These are phyloP conservation scores for Nothura maculosa DNA, from an alignment of 2,797 vertebrate species.

Conservation along the genomic window DNA sequence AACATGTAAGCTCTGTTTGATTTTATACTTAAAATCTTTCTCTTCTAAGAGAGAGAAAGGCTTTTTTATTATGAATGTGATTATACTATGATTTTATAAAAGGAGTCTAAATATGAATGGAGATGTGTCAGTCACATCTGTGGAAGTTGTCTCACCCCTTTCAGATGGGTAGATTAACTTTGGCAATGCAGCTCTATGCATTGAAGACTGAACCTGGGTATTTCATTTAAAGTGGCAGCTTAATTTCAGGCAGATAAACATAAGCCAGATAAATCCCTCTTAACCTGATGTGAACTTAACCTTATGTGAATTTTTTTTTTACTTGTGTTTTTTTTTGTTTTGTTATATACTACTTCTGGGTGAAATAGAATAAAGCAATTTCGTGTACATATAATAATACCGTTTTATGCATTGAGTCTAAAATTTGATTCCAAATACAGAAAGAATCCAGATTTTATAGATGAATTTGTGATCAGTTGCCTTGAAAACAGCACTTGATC, in stretches of 20 bases:
- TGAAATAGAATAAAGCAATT: background rate
- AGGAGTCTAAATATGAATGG: background rate
- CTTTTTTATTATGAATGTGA: background rate
- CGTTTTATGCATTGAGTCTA: background rate
- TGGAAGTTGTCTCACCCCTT: background rate
- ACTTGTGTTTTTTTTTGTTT: background rate
- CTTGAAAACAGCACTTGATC: background rate
- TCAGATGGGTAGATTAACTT: background rate
- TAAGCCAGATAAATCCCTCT: background rate
- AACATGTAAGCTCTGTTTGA: background rate
- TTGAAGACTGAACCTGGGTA: background rate
- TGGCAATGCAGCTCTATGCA: fast-evolving
- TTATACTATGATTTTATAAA: background rate
- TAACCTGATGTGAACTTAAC: background rate
- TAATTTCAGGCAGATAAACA: background rate
- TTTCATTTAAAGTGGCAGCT: background rate
- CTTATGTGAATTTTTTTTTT: background rate
- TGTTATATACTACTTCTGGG: background rate
- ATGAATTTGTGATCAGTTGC: background rate
- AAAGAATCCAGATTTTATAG: background rate
- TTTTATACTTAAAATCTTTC: background rate
- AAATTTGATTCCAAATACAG: background rate
- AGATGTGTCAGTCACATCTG: background rate
- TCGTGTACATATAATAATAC: background rate
- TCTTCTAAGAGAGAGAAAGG: background rate